phyloP scores from a whole-genome alignment of 2,888 invertebrate species.

The Ochropleura leucogaster region DNA sequence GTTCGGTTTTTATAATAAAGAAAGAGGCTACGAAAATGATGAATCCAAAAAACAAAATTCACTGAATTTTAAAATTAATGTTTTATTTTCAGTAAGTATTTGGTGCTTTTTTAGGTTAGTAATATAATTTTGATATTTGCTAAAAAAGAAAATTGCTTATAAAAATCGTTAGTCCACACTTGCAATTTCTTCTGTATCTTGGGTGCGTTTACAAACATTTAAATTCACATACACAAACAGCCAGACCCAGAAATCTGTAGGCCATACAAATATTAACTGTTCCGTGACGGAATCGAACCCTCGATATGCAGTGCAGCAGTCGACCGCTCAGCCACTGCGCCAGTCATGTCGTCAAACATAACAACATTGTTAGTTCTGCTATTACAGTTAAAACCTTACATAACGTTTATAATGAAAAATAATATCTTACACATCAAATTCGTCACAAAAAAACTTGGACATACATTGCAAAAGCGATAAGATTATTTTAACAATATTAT shows the following conservation, averaged over 20 bases:
- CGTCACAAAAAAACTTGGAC: constrained; percentile 32
- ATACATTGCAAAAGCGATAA: constrained; percentile 42
- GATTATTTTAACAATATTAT: constrained; percentile 47
- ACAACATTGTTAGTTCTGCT: not conserved
- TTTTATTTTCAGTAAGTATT: not conserved
- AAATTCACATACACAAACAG: too few species aligned
- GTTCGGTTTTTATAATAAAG: not conserved
- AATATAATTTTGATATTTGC: too few species aligned
- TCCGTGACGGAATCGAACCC: too few species aligned
- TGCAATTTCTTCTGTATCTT: too few species aligned
- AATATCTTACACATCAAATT: constrained; percentile 28
- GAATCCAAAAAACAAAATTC: not conserved
- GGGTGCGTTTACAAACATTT: too few species aligned
- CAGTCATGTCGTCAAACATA: not conserved
- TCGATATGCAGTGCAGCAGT: too few species aligned
- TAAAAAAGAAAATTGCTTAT: not conserved
- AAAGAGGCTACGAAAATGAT: not conserved
- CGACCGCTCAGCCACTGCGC: too few species aligned
- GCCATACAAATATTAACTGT: too few species aligned
- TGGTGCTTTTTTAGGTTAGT: not conserved
- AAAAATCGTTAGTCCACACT: too few species aligned
- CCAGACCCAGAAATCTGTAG: too few species aligned
- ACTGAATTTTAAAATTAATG: not conserved
- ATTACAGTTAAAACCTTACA: not conserved
- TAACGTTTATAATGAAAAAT: constrained; percentile 1